phyloP scores from a whole-genome alignment of 2,888 invertebrate species.

The Apotomis turbidana region DNA sequence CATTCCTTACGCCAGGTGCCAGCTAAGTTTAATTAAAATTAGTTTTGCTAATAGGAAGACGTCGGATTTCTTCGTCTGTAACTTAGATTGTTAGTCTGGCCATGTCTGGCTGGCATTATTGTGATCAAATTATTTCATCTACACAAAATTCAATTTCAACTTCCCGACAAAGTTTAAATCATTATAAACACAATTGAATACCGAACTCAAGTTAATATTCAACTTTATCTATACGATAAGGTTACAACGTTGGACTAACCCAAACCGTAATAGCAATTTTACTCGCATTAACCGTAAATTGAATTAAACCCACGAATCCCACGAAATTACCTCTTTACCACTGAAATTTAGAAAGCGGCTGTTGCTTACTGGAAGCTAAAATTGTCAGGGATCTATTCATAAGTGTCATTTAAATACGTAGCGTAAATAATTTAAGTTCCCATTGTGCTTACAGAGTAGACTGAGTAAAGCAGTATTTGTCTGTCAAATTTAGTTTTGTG shows the following conservation, averaged over 20 bases:
- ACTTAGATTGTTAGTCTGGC: too few relatives aligned
- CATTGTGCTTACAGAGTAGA: too few relatives aligned
- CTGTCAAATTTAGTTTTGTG: too few relatives aligned
- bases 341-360: conserved; percentile 17
- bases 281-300: conserved; percentile 20
- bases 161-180: background rate
- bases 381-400: background rate
- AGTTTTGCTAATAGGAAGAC: too few relatives aligned
- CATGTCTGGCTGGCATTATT: background rate
- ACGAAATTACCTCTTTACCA: conserved; percentile 18
- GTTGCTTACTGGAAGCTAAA: background rate
- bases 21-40: too few relatives aligned
- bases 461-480: too few relatives aligned
- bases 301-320: conserved; percentile 15
- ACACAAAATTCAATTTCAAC: background rate
- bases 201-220: background rate
- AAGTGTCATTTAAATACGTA: too few relatives aligned
- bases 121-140: background rate
- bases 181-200: background rate
- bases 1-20: too few relatives aligned
- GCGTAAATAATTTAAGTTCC: too few relatives aligned
- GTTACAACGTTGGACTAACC: background rate
- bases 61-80: too few relatives aligned
- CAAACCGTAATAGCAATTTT: conserved; percentile 2
- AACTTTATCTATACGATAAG: background rate